Percentiles rank a stretch among this genome's conserved stretches.
Conservation (phyloP, 2,888 invertebrate genomes). For the Amphiduros pacificus region DNA sequence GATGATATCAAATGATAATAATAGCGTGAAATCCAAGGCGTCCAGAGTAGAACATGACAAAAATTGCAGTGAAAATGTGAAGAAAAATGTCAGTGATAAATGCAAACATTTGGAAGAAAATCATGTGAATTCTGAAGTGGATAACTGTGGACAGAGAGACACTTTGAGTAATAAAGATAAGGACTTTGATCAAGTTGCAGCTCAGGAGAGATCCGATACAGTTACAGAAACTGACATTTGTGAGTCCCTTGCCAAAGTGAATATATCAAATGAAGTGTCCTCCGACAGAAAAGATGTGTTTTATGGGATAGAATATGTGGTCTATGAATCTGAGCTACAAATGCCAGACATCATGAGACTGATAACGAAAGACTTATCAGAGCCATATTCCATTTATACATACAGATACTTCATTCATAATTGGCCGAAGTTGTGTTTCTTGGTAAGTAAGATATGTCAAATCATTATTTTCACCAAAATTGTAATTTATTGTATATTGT, state of each 20-base stretch:
- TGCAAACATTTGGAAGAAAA: conserved; percentile 7
- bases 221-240: not conserved
- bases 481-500: too few relatives aligned
- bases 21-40: not conserved
- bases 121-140: not conserved
- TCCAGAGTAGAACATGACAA: not conserved
- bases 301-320: conserved; percentile 53
- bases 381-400: conserved; percentile 99
- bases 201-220: not conserved
- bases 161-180: not conserved
- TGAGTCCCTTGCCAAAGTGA: conserved; percentile 4
- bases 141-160: not conserved
- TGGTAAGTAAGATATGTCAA: conserved; percentile 78
- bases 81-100: conserved; percentile 1
- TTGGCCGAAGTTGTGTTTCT: conserved; percentile 98
- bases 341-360: conserved; percentile 99
- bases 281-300: not conserved
- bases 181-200: not conserved
- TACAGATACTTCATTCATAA: conserved; percentile 99
- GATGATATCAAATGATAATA: not conserved
- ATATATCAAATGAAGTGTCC: not conserved
- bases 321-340: conserved; percentile 91
- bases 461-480: too few relatives aligned
- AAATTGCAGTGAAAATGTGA: not conserved
- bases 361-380: conserved; percentile 97